Evolutionary conservation across 2,888 invertebrate genomes (phyloP), one percentile per base, ranked within the genome.

Genomic region (Agrotis segetum): DNA sequence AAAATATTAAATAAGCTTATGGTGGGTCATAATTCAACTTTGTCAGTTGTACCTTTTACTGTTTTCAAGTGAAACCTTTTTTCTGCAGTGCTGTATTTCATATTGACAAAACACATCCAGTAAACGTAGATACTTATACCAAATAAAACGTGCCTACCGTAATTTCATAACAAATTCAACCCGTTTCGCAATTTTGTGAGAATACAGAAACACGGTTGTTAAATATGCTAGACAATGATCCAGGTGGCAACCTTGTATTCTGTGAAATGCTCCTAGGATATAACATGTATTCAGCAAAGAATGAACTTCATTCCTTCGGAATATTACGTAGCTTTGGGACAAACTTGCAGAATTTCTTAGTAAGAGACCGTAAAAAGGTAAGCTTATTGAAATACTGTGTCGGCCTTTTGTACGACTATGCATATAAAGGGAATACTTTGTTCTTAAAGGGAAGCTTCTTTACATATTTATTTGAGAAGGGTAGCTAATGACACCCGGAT

Each of bases 381-480:
- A 70, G 65, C 81, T 83, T 81, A 83, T 76, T 83, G 70, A 70
- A 81, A 83, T 70, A 81, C 62, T 62, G 74, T 72, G 64, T 71
- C 67, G 59, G 52, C 62, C 50, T 58, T 65, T 67, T 66, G 70
- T 69, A 58, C 52, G 64, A 21, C 67, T 71, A 67, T 80, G 65
- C 71, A 80, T 81, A 83, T 83, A 83, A 81, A 82, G 67, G 71
- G 77, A 81, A 80, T 61, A 76, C 67, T 76, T 81, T 83, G 71
- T 76, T 59, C 65, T 53, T 17, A 55, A 69, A 61, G 47, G 47
- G 55, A 66, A 66, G 29, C 46, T 71, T 14, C 44, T 68, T 71
- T 71, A 77, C 50, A 73, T 77, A 71, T 11, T 11, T 58, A 70
- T 70, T 59, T 74, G 59, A 66, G 60, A 40, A 67, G 55, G 62